Percentiles rank a stretch among this genome's conserved stretches.
These are phyloP conservation scores for Ligdia adustata DNA, from an alignment of 2,888 invertebrate species.

Conservation along the genomic window DNA sequence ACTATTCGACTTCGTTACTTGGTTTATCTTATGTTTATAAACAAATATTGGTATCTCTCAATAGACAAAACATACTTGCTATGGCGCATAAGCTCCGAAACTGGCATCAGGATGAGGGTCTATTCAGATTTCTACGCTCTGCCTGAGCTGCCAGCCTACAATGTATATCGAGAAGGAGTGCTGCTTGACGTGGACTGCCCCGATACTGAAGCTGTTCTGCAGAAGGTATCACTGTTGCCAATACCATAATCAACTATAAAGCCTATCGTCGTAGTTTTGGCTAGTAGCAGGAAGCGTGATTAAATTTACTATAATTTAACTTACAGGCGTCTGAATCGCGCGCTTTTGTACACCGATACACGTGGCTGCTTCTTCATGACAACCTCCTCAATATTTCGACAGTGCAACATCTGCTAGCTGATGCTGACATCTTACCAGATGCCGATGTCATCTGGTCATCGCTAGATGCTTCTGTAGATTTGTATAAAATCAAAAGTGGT, in stretches of 20 bases:
- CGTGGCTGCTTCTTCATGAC: conserved; percentile 63
- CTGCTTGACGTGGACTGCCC: conserved; percentile 59
- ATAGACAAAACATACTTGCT: conserved; percentile 42
- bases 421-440: conserved; percentile 58
- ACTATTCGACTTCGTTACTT: too few species aligned
- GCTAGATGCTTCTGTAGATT: conserved; percentile 49
- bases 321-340: conserved; percentile 60
- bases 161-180: conserved; percentile 58
- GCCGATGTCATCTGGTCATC: conserved; percentile 62
- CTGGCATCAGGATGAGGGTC: conserved; percentile 46
- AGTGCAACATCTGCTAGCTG: conserved; percentile 40
- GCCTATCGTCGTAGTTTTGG: too few species aligned
- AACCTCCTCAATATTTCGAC: conserved; percentile 38
- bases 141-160: conserved; percentile 47
- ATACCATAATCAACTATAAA: too few species aligned
- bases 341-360: conserved; percentile 60
- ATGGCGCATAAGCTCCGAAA: conserved; percentile 33
- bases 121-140: conserved; percentile 21
- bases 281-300: too few species aligned
- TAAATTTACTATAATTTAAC: neutral
- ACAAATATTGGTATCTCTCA: conserved; percentile 17
- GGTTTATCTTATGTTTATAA: too few species aligned
- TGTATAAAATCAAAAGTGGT: conserved; percentile 54
- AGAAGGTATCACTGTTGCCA: too few species aligned
- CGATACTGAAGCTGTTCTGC: conserved; percentile 26